phyloP scores from a whole-genome alignment of 2,797 vertebrate genomes.

The Xiphorhynchus erythropygius region DNA sequence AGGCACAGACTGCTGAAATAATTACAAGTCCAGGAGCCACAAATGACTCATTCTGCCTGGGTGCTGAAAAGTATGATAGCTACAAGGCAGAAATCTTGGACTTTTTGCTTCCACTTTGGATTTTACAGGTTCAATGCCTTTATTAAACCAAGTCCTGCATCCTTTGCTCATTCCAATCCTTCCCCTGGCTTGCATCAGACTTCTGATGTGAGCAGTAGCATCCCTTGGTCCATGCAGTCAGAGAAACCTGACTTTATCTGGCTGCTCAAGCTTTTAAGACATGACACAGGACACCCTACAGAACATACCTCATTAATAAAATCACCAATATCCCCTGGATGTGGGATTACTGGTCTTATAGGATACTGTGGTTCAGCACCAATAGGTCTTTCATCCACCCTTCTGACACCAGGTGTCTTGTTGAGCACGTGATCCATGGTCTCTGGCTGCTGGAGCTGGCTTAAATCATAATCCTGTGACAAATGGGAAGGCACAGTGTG shows the following conservation, averaged over 20 bases:
- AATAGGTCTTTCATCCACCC: conserved; percentile 92
- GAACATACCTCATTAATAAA: conserved; percentile 92
- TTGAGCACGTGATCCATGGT: conserved; percentile 90
- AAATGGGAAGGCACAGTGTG: conserved; percentile 7
- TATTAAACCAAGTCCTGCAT: neutral
- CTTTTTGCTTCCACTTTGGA: neutral
- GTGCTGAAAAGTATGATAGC: neutral
- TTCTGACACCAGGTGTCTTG: conserved; percentile 88
- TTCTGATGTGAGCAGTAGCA: neutral
- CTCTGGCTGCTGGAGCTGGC: conserved; percentile 94
- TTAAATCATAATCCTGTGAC: conserved; percentile 93
- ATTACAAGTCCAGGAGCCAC: neutral
- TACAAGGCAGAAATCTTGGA: neutral
- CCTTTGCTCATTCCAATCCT: neutral
- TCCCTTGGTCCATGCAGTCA: neutral
- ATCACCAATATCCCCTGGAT: conserved; percentile 94
- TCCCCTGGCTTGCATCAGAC: neutral
- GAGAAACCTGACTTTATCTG: neutral
- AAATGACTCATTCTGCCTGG: neutral
- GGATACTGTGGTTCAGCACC: conserved; percentile 94
- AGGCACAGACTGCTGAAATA: neutral
- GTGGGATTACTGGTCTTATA: conserved; percentile 89
- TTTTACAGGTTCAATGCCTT: neutral
- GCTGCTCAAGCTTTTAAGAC: neutral
- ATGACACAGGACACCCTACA: neutral